A percentile compares a stretch with the other conserved stretches of the same genome.
Conservation (phyloP, 1,140 invertebrate species). For the Gerris buenoi region DNA sequence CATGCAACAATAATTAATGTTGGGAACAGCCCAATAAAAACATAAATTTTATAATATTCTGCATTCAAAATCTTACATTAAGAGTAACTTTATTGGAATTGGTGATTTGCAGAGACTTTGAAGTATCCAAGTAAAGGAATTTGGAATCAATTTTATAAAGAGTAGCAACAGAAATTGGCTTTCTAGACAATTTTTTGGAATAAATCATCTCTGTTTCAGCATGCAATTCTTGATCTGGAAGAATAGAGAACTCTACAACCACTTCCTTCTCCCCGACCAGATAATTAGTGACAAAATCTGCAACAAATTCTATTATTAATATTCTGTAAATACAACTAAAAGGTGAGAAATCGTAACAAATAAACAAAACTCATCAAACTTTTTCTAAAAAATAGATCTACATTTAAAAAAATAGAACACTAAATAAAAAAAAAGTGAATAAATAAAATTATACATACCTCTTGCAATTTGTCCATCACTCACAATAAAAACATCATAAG, state of each 20-base stretch:
- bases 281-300: neutral
- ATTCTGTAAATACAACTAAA: too few relatives aligned
- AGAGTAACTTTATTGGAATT: too few relatives aligned
- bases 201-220: neutral
- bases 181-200: neutral
- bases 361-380: too few relatives aligned
- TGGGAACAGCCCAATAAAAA: too few relatives aligned
- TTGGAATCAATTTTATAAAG: neutral
- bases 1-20: too few relatives aligned
- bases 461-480: neutral
- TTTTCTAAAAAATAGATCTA: too few relatives aligned
- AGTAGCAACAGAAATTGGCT: neutral
- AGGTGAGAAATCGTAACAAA: too few relatives aligned
- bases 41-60: too few relatives aligned
- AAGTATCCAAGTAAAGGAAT: neutral
- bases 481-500: neutral
- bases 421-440: too few relatives aligned
- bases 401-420: too few relatives aligned
- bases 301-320: neutral
- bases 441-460: too few relatives aligned
- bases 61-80: too few relatives aligned
- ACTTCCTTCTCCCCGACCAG: neutral
- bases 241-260: neutral
- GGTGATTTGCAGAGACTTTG: neutral
- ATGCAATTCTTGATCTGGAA: neutral